Evolutionary conservation across 2,797 vertebrate genomes (phyloP), one percentile per base, ranked within the genome.

Genomic region (Melanotaenia maccullochi): DNA sequence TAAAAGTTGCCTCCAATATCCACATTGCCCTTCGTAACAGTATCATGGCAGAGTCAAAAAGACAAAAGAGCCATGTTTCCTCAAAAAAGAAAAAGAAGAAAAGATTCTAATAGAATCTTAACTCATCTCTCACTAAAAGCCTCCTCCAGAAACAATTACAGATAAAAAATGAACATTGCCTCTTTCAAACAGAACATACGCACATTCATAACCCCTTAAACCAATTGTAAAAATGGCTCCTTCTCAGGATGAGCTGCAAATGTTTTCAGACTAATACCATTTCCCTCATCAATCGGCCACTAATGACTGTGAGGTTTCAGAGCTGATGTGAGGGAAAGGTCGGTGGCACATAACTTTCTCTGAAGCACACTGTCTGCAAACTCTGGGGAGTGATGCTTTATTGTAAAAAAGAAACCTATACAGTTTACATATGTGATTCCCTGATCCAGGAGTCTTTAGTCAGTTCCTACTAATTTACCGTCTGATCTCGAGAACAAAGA

Each of bases 71-170:
- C 35, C 62, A 28, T 40, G 54, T 51, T 58, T 70, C 28, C 63
- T 33, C 52, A 71, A 86, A 78, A 71, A 87, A 32, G 62, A 87
- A 79, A 71, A 85, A 65, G 58, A 56, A 38, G 28, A 38, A 54
- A 62, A 74, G 84, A 87, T 86, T 91, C 60, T 89, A 93, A 93
- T 92, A 87, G 87, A 87, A 92, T 92, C 89, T 85, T 90, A 71
- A 90, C 82, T 93, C 90, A 92, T 87, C 87, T 90, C 87, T 83
- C 75, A 80, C 92, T 94, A 94, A 94, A 94, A 94, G 92, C 93
- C 91, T 94, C 88, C 90, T 90, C 84, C 88, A 87, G 89, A 90
- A 94, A 94, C 93, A 92, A 95, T 94, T 94, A 94, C 90, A 92
- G 87, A 93, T 93, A 94, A 94, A 88, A 90, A 93, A 95, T 93